Evolutionary conservation across 2,113 vertebrate species (phyloP).

Genomic region (Empidonax traillii): DNA sequence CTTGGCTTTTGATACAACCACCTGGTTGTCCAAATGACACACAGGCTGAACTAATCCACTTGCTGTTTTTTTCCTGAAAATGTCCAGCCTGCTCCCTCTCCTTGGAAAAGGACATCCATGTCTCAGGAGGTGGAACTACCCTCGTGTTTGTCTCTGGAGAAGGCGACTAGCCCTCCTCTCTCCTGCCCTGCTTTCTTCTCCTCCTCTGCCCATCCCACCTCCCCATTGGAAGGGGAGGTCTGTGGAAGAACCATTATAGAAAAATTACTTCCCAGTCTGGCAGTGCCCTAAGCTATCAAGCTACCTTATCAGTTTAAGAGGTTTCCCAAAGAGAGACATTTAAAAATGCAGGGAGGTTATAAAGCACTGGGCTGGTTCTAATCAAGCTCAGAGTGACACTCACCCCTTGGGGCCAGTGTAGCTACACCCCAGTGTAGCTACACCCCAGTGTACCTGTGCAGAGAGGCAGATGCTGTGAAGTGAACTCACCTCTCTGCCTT

Average conservation of each 20-base stretch:
- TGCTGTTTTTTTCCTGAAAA: neutral
- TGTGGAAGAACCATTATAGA: fast-evolving
- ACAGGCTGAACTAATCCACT: neutral
- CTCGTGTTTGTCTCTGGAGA: neutral
- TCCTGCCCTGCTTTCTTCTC: neutral
- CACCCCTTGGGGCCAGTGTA: neutral
- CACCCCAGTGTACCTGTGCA: fast-evolving
- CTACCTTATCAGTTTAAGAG: neutral
- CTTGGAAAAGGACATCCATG: neutral
- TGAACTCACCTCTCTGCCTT: neutral
- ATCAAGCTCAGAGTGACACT: neutral
- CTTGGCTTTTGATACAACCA: neutral
- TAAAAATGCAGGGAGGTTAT: conserved; percentile 23
- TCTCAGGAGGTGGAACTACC: neutral
- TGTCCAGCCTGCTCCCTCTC: neutral
- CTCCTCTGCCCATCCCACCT: neutral
- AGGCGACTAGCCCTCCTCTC: neutral
- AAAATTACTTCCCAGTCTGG: neutral
- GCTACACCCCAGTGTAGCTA: neutral
- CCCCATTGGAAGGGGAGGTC: neutral
- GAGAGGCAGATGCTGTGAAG: neutral
- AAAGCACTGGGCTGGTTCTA: conserved; percentile 27
- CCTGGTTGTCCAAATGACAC: neutral
- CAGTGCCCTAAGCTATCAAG: neutral
- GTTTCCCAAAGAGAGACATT: conserved; percentile 19